phyloP scores from a whole-genome alignment of 2,888 invertebrate species.

The Nephrocerus scutellatus region DNA sequence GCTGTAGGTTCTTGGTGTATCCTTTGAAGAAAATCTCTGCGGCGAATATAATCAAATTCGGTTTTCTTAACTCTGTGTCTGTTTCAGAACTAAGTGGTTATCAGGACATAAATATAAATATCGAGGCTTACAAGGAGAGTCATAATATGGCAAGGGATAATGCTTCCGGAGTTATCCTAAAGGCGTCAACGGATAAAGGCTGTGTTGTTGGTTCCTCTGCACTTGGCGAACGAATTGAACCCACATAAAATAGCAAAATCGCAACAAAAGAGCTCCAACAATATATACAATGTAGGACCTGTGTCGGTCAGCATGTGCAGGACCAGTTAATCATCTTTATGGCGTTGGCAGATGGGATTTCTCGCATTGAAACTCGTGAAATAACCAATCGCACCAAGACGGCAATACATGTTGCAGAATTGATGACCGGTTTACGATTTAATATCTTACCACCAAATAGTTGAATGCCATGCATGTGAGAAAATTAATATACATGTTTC shows the following conservation, averaged over 20 bases:
- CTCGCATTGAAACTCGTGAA: slow-evolving; percentile 58
- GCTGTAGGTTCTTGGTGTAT: slow-evolving; percentile 57
- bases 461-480: too few relatives aligned
- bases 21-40: slow-evolving; percentile 54
- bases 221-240: slow-evolving; percentile 56
- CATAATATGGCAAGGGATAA: slow-evolving; percentile 57
- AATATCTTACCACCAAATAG: too few relatives aligned
- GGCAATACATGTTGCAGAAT: slow-evolving; percentile 72
- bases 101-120: slow-evolving; percentile 47
- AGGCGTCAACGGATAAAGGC: slow-evolving; percentile 54
- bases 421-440: slow-evolving; percentile 54
- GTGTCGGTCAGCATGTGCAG: slow-evolving; percentile 59
- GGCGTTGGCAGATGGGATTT: slow-evolving; percentile 74
- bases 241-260: too few relatives aligned
- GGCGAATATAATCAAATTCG: slow-evolving; percentile 56
- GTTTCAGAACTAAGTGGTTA: slow-evolving; percentile 52
- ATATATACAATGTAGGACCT: slow-evolving; percentile 51
- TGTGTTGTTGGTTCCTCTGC: slow-evolving; percentile 62
- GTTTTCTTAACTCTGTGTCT: slow-evolving; percentile 62
- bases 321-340: slow-evolving; percentile 79
- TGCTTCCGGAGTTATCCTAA: slow-evolving; percentile 64
- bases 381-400: slow-evolving; percentile 79
- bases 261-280: slow-evolving; percentile 57
- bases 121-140: slow-evolving; percentile 65
- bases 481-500: too few relatives aligned